Evolutionary conservation across 2,888 invertebrate species (phyloP).

Genomic region (Cylindroiulus punctatus): DNA sequence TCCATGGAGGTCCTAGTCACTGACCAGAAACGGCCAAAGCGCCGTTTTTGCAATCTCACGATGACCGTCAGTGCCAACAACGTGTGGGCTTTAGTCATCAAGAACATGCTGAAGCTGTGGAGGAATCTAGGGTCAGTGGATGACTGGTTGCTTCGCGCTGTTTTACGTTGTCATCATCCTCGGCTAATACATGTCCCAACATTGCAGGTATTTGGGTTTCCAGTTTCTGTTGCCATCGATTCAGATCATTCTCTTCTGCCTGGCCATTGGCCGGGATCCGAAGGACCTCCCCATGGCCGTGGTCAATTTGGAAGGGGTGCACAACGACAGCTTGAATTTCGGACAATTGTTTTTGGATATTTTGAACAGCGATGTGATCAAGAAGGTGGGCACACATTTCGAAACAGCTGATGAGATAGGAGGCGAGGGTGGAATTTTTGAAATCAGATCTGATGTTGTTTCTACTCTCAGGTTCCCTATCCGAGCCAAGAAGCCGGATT

Average conservation of each 20-base stretch:
- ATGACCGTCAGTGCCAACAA: constrained; percentile 56
- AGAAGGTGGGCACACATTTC: background rate
- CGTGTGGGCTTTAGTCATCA: constrained; percentile 56
- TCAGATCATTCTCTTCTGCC: constrained; percentile 67
- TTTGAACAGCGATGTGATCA: constrained; percentile 1
- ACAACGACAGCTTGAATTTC: constrained; percentile 54
- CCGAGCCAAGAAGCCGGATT: constrained; percentile 75
- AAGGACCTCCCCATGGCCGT: constrained; percentile 65
- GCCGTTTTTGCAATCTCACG: constrained; percentile 51
- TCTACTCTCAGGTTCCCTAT: constrained; percentile 63
- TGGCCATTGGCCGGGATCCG: constrained; percentile 63
- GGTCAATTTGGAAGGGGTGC: constrained; percentile 64
- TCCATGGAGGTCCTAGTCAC: constrained; percentile 54
- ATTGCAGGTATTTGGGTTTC: constrained; percentile 65
- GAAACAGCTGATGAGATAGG: too few relatives aligned
- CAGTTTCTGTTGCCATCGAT: constrained; percentile 66
- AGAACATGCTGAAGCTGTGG: constrained; percentile 57
- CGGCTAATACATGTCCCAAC: background rate
- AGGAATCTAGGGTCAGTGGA: constrained; percentile 58
- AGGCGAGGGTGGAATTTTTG: too few relatives aligned
- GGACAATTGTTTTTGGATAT: constrained; percentile 54
- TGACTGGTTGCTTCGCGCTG: background rate
- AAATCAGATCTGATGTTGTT: background rate
- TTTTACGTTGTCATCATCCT: background rate
- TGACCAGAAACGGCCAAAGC: constrained; percentile 41